Conservation (phyloP, 2,113 vertebrate species). For the Urocolius indicus region DNA sequence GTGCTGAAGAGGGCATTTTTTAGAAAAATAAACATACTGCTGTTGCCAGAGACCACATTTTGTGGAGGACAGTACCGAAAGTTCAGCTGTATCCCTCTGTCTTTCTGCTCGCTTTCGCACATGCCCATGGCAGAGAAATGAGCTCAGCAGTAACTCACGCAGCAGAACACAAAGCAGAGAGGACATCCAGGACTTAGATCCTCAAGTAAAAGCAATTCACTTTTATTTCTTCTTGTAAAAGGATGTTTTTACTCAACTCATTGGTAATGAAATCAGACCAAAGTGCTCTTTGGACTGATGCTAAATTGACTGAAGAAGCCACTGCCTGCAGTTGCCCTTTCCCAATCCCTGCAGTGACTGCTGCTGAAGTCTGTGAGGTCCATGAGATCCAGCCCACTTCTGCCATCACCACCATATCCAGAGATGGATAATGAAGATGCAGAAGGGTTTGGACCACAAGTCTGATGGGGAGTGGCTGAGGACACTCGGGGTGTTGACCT, state of each 20-base stretch:
- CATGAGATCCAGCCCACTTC: not conserved
- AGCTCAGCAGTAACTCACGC: accelerated
- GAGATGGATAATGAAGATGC: no score
- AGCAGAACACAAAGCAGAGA: not conserved
- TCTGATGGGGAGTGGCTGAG: no score
- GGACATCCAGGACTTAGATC: not conserved
- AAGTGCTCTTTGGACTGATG: not conserved
- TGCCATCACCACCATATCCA: not conserved
- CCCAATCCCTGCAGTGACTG: not conserved
- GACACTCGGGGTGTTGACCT: no score
- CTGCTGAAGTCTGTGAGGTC: not conserved
- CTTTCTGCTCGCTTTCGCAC: accelerated
- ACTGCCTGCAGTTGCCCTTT: accelerated
- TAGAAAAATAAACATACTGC: not conserved
- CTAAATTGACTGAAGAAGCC: not conserved
- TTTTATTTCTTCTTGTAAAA: not conserved
- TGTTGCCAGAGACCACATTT: not conserved
- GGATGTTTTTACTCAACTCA: not conserved
- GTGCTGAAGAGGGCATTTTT: not conserved
- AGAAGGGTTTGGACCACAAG: no score
- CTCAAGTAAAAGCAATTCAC: not conserved
- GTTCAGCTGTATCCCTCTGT: not conserved
- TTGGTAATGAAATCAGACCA: not conserved
- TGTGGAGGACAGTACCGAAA: not conserved
- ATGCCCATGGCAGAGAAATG: accelerated